Base-by-base conservation (phyloP, 1,140 invertebrate species). In the Philopotamus ludificatus region DNA sequence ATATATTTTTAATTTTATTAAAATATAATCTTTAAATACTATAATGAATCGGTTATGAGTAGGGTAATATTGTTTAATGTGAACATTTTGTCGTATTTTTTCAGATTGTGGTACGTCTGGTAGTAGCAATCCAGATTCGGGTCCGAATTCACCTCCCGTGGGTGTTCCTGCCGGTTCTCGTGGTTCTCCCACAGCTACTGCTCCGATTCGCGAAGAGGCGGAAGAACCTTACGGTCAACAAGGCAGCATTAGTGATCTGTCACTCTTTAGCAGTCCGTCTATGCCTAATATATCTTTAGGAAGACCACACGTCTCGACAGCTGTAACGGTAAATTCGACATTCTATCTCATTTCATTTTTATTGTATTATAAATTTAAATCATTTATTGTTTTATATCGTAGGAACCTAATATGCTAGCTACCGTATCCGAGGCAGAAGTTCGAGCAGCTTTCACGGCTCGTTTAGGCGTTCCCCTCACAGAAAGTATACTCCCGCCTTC, bases 211-310 rank as follows among this genome's bases (percentile, higher is more conserved):
- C 67, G 77, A 89, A 76, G 89, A 90, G 79, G 87, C 83, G 71
- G 83, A 84, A 77, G 77, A 78, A 70, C 71, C 71, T 26, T 63
- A 61, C 39, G 59, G 18, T 23, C 34, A 70, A 57, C 69, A 70
- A 22, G 62, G 64, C 10, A 76, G 72, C 69, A 75, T 77, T 59
- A 75, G 80, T 49, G 83, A 85, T 66, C 73, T 84, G 76, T 88
- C 88, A 25, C 80, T 97, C 10, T 97, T 97, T 79, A 94, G 92
- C 71, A 95, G 92, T 71, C 94, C 95, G 34, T 97, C 94, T 71
- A 88, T 97, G 87, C 94, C 95, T 65, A 97, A 97, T 81, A 97
- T 98, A 72, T 95, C 94, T 39, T 81, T 97, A 64, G 94, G 93
- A 39, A 83, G 91, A 74, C 92, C 93, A 65, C 88, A 89, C 73